Conservation (phyloP, 2,888 invertebrate species). For the Phengaris arion region DNA sequence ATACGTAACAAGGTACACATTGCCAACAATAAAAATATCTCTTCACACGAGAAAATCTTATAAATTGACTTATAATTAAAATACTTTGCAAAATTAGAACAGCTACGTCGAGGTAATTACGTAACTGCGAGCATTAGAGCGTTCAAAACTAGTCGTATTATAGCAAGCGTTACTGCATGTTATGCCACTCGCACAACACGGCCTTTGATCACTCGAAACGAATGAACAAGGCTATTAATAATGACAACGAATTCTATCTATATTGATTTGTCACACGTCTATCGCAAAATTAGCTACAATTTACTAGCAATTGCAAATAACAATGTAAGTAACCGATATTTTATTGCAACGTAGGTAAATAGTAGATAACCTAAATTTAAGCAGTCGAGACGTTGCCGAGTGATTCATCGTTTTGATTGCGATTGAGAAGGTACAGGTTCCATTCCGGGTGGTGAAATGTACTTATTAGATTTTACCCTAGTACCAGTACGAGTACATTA, state of each 20-base stretch:
- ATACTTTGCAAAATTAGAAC: slow-evolving; percentile 20
- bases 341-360: background rate
- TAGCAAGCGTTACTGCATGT: slow-evolving; percentile 10
- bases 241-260: background rate
- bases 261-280: slow-evolving; percentile 18
- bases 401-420: background rate
- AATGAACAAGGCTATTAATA: slow-evolving; percentile 4
- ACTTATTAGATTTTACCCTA: background rate
- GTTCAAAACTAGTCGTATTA: slow-evolving; percentile 18
- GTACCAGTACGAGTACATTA: background rate
- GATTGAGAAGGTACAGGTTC: background rate
- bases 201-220: slow-evolving; percentile 4
- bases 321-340: background rate
- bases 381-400: background rate
- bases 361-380: background rate
- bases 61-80: slow-evolving; percentile 15
- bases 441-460: background rate
- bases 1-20: background rate
- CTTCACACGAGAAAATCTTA: background rate
- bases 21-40: slow-evolving; percentile 8
- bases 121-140: slow-evolving; percentile 19
- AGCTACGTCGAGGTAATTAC: slow-evolving; percentile 19
- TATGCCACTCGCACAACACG: slow-evolving; percentile 7
- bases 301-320: background rate
- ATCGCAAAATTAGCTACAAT: background rate